These are phyloP conservation scores for Dryas iulia DNA, from an alignment of 1,140 invertebrate species.

Conservation along the genomic window DNA sequence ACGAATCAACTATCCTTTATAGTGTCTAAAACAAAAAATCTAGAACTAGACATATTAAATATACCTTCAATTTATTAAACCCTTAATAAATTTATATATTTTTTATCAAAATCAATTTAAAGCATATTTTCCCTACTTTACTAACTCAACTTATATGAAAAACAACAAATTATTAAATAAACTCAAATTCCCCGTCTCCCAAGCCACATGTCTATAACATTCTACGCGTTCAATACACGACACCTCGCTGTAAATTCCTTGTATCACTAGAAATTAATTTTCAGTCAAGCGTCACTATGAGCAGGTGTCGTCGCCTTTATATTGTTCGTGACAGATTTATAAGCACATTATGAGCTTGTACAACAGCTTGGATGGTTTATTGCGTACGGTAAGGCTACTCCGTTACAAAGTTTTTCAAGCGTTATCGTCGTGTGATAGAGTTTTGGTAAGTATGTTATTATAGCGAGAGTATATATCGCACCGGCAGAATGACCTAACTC, in stretches of 20 bases:
- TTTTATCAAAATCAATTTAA: too few species aligned
- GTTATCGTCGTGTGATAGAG: background rate
- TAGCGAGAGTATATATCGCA: background rate
- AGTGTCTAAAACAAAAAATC: too few species aligned
- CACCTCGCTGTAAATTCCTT: background rate
- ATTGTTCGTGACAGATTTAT: slow-evolving; percentile 2
- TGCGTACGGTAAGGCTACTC: background rate
- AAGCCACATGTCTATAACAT: background rate
- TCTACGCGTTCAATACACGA: background rate
- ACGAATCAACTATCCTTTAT: too few species aligned
- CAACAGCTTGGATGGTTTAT: background rate
- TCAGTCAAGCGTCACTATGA: slow-evolving; percentile 12
- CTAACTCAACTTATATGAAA: too few species aligned
- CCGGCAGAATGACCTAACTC: too few species aligned
- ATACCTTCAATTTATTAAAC: too few species aligned
- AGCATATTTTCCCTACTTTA: too few species aligned
- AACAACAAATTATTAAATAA: background rate
- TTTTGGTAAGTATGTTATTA: background rate
- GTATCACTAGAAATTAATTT: slow-evolving; percentile 12
- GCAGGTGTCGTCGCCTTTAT: slow-evolving; percentile 11
- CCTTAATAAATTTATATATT: too few species aligned
- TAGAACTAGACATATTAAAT: too few species aligned
- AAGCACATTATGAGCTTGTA: background rate
- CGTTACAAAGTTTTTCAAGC: background rate
- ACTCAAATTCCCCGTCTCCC: background rate